These are phyloP conservation scores for Pristionchus fissidentatus DNA, from an alignment of 2,888 invertebrate genomes.

Conservation along the genomic window DNA sequence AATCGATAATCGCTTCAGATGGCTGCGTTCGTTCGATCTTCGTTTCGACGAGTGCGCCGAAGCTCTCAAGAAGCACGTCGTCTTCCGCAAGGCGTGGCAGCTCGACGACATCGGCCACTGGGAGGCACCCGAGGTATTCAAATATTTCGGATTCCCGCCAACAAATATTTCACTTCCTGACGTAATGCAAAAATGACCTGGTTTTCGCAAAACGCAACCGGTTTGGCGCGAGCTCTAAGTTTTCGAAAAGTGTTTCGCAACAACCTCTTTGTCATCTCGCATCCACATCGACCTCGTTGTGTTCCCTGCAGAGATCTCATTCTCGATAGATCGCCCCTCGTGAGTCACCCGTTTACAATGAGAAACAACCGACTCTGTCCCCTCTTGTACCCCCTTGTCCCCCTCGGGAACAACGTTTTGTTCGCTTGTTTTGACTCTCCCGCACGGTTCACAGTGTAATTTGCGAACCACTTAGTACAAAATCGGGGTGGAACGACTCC, in stretches of 20 bases:
- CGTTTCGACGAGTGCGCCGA: slow-evolving; percentile 72
- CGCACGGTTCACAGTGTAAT: no score
- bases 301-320: slow-evolving; percentile 41
- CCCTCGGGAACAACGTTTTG: no score
- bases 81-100: slow-evolving; percentile 73
- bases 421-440: no score
- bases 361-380: no score
- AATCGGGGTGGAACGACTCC: neutral
- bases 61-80: slow-evolving; percentile 70
- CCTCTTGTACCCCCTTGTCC: no score
- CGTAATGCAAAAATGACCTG: neutral
- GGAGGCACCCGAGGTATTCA: slow-evolving; percentile 73
- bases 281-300: slow-evolving; percentile 11
- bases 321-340: slow-evolving; percentile 40
- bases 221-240: neutral
- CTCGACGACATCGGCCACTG: slow-evolving; percentile 72
- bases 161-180: neutral
- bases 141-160: neutral
- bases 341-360: no score
- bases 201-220: neutral
- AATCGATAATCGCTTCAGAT: slow-evolving; percentile 49
- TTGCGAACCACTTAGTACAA: no score
- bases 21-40: slow-evolving; percentile 62
- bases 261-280: slow-evolving; percentile 33
- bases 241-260: slow-evolving; percentile 1